Conservation (phyloP, 2,797 vertebrate species). For the Sardinella longiceps region DNA sequence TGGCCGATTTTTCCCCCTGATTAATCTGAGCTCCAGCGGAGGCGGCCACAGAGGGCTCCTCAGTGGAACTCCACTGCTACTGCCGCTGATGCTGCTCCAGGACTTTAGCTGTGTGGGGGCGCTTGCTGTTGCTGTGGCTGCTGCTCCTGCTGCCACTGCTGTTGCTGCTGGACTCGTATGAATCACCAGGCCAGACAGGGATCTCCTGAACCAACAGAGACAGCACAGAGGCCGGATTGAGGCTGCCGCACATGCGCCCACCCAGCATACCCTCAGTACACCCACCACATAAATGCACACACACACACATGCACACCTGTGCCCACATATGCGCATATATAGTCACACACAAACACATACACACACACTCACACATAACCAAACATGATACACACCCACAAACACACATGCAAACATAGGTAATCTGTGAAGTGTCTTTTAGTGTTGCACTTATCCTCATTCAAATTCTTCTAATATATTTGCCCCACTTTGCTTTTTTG, state of each 20-base stretch:
- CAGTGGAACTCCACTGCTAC: constrained; percentile 34
- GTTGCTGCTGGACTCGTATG: constrained; percentile 20
- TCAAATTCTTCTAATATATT: not conserved
- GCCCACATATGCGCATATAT: too few species aligned
- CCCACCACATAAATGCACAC: not conserved
- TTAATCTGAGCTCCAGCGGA: constrained; percentile 64
- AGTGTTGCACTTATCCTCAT: not conserved
- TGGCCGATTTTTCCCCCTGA: constrained; percentile 64
- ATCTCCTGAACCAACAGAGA: constrained; percentile 51
- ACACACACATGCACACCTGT: not conserved
- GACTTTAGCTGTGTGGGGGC: not conserved
- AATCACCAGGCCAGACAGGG: constrained; percentile 50
- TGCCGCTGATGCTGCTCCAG: not conserved
- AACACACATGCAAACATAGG: not conserved
- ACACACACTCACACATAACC: not conserved
- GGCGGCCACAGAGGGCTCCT: constrained; percentile 71
- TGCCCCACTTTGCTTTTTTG: not conserved
- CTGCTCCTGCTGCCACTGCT: not conserved
- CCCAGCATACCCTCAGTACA: not conserved
- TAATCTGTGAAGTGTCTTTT: not conserved
- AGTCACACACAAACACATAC: not conserved
- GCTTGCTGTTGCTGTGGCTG: not conserved
- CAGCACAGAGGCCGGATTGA: constrained; percentile 43
- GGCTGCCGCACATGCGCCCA: not conserved
- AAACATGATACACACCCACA: too few species aligned